These are phyloP conservation scores for Auanema freiburgensis DNA, from an alignment of 2,888 invertebrate genomes.

Conservation along the genomic window DNA sequence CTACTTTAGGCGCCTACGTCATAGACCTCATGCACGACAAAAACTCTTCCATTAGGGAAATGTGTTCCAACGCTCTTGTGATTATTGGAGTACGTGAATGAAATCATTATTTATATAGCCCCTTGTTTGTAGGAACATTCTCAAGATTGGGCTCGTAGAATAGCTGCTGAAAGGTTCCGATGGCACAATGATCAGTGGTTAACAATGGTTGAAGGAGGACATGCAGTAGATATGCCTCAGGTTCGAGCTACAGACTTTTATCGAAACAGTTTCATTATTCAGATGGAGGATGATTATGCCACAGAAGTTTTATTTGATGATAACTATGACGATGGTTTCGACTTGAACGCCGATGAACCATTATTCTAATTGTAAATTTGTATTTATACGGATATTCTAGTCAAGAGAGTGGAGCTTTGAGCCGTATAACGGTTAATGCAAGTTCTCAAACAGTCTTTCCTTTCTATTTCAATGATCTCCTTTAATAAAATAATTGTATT, in stretches of 20 bases:
- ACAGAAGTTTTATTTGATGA: slow-evolving; percentile 38
- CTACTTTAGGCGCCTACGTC: slow-evolving; percentile 90
- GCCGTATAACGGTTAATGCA: no score
- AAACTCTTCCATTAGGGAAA: slow-evolving; percentile 72
- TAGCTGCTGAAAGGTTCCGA: slow-evolving; percentile 91
- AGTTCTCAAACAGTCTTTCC: no score
- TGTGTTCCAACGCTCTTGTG: slow-evolving; percentile 92
- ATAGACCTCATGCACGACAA: slow-evolving; percentile 97
- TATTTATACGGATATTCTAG: no score
- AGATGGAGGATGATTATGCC: slow-evolving; percentile 33
- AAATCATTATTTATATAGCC: neutral
- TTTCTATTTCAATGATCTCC: no score
- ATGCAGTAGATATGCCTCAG: slow-evolving; percentile 5
- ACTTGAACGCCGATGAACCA: slow-evolving; percentile 16
- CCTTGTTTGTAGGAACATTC: slow-evolving; percentile 73
- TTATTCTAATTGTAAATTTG: neutral
- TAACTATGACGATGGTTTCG: slow-evolving; percentile 35
- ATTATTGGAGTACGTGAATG: slow-evolving; percentile 79
- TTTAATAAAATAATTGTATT: no score
- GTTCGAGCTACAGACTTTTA: neutral
- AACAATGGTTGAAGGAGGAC: slow-evolving; percentile 78
- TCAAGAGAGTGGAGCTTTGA: no score
- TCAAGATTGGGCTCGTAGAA: slow-evolving; percentile 87
- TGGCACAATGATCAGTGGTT: slow-evolving; percentile 98
- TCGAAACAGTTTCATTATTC: slow-evolving; percentile 1